Base-by-base conservation (phyloP, 2,888 invertebrate species). In the Drosophila suboccidentalis region DNA sequence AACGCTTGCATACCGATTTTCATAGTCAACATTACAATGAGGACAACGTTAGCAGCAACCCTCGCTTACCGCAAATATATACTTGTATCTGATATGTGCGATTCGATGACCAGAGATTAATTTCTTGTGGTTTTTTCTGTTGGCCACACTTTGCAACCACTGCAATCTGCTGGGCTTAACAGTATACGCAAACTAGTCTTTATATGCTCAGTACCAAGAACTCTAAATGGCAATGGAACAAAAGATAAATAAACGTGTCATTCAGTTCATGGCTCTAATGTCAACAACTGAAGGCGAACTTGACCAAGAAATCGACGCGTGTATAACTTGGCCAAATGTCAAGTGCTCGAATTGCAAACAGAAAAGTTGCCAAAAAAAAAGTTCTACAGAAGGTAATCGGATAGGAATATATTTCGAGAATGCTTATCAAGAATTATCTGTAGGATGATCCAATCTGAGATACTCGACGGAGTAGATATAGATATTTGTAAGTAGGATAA, bases 231-330 rank as follows among this genome's bases (percentile, higher is more conserved):
- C 47, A 72, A 67, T 64, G 46, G 36, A 64, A 68, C 50, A 38
- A 59, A 73, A 64, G 47, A 62, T 74, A 65, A 76, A 78, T 46
- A 74, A 69, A 76, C 74, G 78, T 77, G 75, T 78, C 74, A 64
- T 61, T 64, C 60, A 34, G 67, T 50, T 64, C 59, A 38, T 44
- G 64, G 43, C 61, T 34, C 54, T 46, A 72, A 32, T 61, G 73
- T 62, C 65, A 72, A 72, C 53, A 72, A 50, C 44, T 22, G 41
- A 29, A 34, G 17, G 34, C 13, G 15, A 10, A 17, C 38, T 64
- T 53, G 51, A 72, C 63, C 41, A 71, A 76, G 55, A 71, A 53
- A 65, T 15, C n/a, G 54, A 44, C 38, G 71, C 54, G 60, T 72
- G 51, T 36, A 39, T 13, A 58, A 44, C 51, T 61, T 72, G 68